Conservation (phyloP, 2,888 invertebrate genomes). For the Nomada flava region DNA sequence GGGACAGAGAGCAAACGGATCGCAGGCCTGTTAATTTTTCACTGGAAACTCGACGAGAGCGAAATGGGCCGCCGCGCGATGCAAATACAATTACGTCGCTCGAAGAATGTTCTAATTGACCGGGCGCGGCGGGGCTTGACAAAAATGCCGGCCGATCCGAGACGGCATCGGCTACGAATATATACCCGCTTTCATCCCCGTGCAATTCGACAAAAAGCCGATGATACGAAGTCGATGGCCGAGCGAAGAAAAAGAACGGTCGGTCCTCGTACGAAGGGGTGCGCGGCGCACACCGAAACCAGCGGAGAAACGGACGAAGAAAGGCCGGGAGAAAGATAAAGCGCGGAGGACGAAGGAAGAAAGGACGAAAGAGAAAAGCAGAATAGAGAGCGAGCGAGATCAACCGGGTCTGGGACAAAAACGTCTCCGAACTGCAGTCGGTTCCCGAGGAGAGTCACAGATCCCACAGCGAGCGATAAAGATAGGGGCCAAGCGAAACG, state of each 20-base stretch:
- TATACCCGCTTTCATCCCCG: conserved; percentile 59
- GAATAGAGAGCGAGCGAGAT: not conserved
- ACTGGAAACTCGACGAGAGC: not conserved
- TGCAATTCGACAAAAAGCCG: conserved; percentile 60
- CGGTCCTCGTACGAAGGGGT: conserved; percentile 12
- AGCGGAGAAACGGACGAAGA: not conserved
- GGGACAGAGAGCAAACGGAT: not conserved
- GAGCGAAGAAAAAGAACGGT: conserved; percentile 52
- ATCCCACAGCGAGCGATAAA: conserved; percentile 68
- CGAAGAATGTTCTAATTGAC: conserved; percentile 59
- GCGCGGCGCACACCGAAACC: not conserved
- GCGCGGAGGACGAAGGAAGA: not conserved
- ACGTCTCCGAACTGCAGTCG: conserved; percentile 74
- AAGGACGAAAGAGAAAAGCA: not conserved
- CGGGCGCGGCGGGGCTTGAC: conserved; percentile 31
- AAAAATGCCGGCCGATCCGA: conserved; percentile 56
- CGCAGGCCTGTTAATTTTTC: conserved; percentile 19
- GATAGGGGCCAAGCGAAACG: conserved; percentile 44
- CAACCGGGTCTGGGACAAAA: conserved; percentile 69
- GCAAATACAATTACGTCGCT: conserved; percentile 48
- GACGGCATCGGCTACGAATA: conserved; percentile 59
- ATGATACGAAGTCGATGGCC: conserved; percentile 69
- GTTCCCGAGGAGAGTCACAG: conserved; percentile 71
- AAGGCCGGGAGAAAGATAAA: conserved; percentile 6
- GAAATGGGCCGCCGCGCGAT: not conserved